Base-by-base conservation (phyloP, 2,113 vertebrate species). In the Serilophus lunatus region DNA sequence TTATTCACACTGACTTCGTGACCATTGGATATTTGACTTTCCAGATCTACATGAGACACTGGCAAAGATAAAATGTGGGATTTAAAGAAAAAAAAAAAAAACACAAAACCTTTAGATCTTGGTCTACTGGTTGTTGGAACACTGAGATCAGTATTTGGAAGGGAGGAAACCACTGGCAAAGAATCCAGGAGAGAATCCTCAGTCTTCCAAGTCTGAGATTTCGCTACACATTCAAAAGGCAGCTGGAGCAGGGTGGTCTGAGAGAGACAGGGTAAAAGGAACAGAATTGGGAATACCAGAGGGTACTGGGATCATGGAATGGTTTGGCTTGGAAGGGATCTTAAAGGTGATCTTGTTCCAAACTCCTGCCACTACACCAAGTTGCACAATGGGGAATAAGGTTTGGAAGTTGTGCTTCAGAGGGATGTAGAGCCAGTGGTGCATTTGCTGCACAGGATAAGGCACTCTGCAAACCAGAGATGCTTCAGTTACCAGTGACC, bases 271-370 rank as follows among this genome's bases (percentile, higher is more conserved):
- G n/a, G 33, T 35, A 49, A 79, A 76, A 86, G 6, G 42, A 89
- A 26, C 18, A 81, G 38, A n/a, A 31, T 20, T 42, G 25, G 68
- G 60, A 81, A 88, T 72, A 86, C 42, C 63, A 47, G 59, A 44
- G 40, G 8, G 33, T 20, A 18, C 13, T 0, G 0, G 5, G 31
- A 60, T 20, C 51, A 9, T 22, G 45, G 24, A 79, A 35, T 49
- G 26, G 7, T 49, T 81, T 36, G 26, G 4, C 12, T 29, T 49
- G 23, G 47, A 68, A 86, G 7, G 10, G 26, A 16, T 6, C 16
- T 66, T 24, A 68, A 54, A 35, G 3, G 13, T 1, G 20, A 8
- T 5, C 19, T 36, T 10, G 5, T 11, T 65, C 19, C 50, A 45
- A 7, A 2, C 4, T n/a, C n/a, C 19, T 72, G 44, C 29, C 68